Percentiles rank a stretch among this genome's conserved stretches.
phyloP scores from a whole-genome alignment of 2,797 vertebrate genomes.

The Takifugu rubripes region DNA sequence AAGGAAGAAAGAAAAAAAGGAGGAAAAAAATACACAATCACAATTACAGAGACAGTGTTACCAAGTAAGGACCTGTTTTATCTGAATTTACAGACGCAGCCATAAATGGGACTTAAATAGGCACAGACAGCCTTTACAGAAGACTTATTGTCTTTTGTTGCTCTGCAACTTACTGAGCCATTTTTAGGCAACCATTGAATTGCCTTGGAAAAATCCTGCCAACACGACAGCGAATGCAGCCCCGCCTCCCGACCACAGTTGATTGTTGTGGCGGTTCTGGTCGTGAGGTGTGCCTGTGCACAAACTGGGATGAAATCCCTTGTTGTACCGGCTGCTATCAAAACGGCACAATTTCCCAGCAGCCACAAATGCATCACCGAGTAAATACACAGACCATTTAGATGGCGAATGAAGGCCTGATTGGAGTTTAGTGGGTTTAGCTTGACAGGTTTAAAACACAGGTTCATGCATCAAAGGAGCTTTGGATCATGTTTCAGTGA shows the following conservation, averaged over 20 bases:
- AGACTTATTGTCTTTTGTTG: not conserved
- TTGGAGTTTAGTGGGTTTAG: conserved; percentile 25
- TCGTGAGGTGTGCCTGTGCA: conserved; percentile 10
- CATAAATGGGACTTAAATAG: conserved; percentile 18
- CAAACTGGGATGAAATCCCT: conserved; percentile 31
- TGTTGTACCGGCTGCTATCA: conserved; percentile 50
- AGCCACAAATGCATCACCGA: conserved; percentile 49
- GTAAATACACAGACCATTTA: conserved; percentile 44
- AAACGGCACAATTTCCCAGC: conserved; percentile 55
- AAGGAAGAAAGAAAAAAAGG: conserved; percentile 7
- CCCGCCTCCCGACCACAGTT: not conserved
- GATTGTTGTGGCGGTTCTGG: conserved; percentile 11
- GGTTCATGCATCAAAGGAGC: no score
- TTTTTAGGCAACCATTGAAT: not conserved
- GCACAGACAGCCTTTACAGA: not conserved
- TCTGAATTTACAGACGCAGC: conserved; percentile 5
- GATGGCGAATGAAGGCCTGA: conserved; percentile 32
- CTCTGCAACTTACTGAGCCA: not conserved
- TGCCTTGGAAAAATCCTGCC: not conserved
- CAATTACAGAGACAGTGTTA: conserved; percentile 13
- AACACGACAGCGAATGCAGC: not conserved
- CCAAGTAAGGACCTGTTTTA: conserved; percentile 16
- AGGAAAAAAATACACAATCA: conserved; percentile 8
- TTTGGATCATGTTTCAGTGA: not conserved
- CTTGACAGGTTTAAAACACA: conserved; percentile 8